Evolutionary conservation across 2,113 vertebrate genomes (phyloP).

Genomic region (Motacilla alba): DNA sequence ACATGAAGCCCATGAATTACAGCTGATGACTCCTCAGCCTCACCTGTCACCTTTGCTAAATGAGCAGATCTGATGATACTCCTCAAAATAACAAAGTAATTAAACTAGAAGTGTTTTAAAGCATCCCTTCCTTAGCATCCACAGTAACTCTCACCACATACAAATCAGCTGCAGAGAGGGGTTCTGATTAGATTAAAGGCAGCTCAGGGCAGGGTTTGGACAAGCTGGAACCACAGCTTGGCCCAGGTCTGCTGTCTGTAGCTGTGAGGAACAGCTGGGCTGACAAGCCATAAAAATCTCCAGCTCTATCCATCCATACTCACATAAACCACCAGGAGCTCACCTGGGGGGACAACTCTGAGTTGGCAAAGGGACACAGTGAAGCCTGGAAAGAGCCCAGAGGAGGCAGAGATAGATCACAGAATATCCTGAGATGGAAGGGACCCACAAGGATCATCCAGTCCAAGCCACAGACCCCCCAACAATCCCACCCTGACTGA

Average conservation of each 20-base stretch:
- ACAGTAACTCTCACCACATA: background rate
- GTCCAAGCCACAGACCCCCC: rapidly evolving
- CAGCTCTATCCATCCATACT: background rate
- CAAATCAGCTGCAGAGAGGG: background rate
- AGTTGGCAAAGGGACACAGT: background rate
- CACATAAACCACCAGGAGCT: background rate
- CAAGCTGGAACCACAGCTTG: background rate
- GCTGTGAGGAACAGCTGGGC: background rate
- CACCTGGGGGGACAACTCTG: background rate
- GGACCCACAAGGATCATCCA: background rate
- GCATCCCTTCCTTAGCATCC: background rate
- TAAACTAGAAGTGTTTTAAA: conserved; percentile 11
- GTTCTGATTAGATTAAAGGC: background rate
- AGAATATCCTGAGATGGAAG: background rate
- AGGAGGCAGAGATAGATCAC: background rate
- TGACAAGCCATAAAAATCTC: background rate
- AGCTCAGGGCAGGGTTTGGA: background rate
- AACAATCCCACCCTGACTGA: background rate
- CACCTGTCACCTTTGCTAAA: background rate
- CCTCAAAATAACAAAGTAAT: conserved; percentile 19
- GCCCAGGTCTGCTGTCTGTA: background rate
- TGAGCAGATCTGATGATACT: background rate
- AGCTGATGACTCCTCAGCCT: conserved; percentile 11
- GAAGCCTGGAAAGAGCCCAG: background rate
- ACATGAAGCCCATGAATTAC: background rate